phyloP scores from a whole-genome alignment of 2,797 vertebrate species.

The Erethizon dorsatum region DNA sequence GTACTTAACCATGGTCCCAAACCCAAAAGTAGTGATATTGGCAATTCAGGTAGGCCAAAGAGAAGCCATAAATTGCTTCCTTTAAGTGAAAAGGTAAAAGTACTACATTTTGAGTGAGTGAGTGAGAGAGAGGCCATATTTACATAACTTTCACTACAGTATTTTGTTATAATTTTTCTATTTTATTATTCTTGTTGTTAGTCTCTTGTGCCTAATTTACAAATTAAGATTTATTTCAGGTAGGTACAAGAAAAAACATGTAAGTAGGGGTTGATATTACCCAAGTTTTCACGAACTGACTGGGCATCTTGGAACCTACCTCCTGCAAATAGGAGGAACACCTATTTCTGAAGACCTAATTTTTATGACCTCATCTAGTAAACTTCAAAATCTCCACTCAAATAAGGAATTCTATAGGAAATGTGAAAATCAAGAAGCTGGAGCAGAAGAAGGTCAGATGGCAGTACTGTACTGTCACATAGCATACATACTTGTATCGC shows the following conservation, averaged over 20 bases:
- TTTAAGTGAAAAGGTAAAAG: not conserved
- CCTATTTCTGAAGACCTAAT: constrained; percentile 3
- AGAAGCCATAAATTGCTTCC: not conserved
- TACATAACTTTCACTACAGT: not conserved
- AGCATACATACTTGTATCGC: not conserved
- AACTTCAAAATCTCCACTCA: constrained; percentile 51
- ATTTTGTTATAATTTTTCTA: not conserved
- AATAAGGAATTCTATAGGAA: constrained; percentile 46
- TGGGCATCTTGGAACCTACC: not conserved
- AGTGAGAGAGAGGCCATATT: not conserved
- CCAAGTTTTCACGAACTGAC: not conserved
- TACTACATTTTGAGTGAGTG: not conserved
- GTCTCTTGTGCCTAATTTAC: not conserved
- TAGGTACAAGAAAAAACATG: not conserved
- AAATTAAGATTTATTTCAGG: not conserved
- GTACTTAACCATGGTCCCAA: not conserved
- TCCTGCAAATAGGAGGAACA: not conserved
- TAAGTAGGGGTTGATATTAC: not conserved
- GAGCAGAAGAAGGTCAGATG: not conserved
- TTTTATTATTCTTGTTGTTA: not conserved
- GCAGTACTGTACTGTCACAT: too few relatives aligned
- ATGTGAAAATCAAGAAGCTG: not conserved
- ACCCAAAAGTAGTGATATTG: not conserved
- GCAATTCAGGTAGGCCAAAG: not conserved
- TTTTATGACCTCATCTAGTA: constrained; percentile 37